Conservation (phyloP, 2,113 vertebrate genomes). For the Aegypius monachus region DNA sequence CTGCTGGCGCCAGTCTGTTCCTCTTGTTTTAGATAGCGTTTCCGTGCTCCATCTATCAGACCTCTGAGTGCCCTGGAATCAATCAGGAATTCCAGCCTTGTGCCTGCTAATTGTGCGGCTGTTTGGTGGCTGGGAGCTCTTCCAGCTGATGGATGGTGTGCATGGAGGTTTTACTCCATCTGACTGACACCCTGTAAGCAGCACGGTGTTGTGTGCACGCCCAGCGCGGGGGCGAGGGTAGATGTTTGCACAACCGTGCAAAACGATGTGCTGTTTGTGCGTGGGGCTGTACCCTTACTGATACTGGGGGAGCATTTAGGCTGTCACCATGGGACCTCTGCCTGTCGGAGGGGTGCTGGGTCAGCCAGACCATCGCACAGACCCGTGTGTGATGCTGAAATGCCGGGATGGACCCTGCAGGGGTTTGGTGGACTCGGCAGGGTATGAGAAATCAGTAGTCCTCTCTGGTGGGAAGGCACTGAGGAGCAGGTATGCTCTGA, state of each 20-base stretch:
- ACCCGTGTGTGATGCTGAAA: neutral
- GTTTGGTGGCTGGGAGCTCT: constrained; percentile 11
- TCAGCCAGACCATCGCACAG: neutral
- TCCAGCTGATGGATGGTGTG: neutral
- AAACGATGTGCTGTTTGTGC: fast-evolving
- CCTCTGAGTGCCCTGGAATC: neutral
- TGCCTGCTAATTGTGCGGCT: neutral
- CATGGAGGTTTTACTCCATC: neutral
- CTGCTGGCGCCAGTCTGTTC: neutral
- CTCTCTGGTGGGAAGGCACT: neutral
- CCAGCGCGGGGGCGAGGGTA: fast-evolving
- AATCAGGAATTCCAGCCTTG: constrained; percentile 26
- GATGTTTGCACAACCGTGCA: neutral
- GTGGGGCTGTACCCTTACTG: neutral
- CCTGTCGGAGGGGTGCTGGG: neutral
- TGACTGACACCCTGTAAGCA: neutral
- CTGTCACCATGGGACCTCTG: neutral
- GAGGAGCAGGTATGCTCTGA: neutral
- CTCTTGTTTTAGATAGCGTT: neutral
- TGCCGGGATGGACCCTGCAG: neutral
- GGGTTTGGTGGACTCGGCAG: neutral
- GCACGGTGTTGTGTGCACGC: fast-evolving
- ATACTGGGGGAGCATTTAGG: neutral
- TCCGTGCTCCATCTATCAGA: neutral
- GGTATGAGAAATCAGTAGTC: neutral